phyloP scores from a whole-genome alignment of 2,797 vertebrate genomes.

The Oreonectes daqikongensis region DNA sequence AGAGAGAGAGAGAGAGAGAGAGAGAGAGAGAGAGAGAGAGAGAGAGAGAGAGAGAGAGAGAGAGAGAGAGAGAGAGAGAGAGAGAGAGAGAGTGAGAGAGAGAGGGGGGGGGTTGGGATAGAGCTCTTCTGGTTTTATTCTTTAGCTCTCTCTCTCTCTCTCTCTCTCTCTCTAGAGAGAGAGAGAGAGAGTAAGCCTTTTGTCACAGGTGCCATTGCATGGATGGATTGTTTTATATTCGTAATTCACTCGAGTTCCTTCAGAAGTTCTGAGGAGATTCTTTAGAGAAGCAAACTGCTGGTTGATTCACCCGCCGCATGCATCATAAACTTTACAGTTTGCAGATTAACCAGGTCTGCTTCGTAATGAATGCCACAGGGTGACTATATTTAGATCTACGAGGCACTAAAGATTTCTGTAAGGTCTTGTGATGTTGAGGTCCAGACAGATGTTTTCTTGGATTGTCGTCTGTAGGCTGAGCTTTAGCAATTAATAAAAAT shows the following conservation, averaged over 20 bases:
- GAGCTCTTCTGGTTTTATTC: no score
- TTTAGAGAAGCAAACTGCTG: slow-evolving; percentile 1
- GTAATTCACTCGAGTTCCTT: slow-evolving; percentile 14
- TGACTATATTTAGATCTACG: neutral
- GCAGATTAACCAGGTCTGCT: neutral
- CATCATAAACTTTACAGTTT: slow-evolving; percentile 15
- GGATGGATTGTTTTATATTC: slow-evolving; percentile 29
- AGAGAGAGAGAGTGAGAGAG: slow-evolving; percentile 6
- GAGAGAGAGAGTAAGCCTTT: slow-evolving; percentile 14
- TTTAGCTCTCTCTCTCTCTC: no score
- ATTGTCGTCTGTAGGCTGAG: neutral
- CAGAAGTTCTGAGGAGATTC: slow-evolving; percentile 13
- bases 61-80: neutral
- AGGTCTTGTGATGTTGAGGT: neutral
- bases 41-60: neutral
- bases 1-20: neutral
- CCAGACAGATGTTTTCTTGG: neutral
- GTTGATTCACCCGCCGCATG: slow-evolving; percentile 3
- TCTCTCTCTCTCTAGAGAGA: neutral
- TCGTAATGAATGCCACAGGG: neutral
- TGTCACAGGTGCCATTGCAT: slow-evolving; percentile 10
- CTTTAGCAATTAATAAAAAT: neutral
- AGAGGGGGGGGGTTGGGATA: neutral
- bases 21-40: slow-evolving; percentile 14
- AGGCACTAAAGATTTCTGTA: neutral